Conservation (phyloP, 1,140 invertebrate species). For the Solenopsis fugax region DNA sequence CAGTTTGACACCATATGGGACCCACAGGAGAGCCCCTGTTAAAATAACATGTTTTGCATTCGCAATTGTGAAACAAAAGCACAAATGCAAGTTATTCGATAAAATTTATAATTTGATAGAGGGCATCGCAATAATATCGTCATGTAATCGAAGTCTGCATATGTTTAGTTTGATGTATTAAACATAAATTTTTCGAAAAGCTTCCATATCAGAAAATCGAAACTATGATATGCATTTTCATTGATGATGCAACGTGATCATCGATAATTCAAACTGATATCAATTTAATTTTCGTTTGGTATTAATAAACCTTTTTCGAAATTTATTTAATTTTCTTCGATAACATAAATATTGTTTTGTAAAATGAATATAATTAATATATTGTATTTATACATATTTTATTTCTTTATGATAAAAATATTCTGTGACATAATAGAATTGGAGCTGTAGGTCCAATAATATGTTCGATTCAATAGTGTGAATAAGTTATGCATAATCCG, state of each 20-base stretch:
- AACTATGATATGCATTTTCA: not conserved
- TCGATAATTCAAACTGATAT: not conserved
- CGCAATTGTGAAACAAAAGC: conserved; percentile 14
- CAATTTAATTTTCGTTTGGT: not conserved
- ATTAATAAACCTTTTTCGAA: not conserved
- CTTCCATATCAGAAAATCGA: not conserved
- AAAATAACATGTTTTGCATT: conserved; percentile 9
- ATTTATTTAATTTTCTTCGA: not conserved
- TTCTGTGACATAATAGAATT: not conserved
- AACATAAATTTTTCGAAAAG: not conserved
- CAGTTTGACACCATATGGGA: conserved; percentile 18
- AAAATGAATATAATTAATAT: too few relatives aligned
- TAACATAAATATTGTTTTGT: conserved; percentile 5
- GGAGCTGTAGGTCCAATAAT: not conserved
- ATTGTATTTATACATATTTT: not conserved
- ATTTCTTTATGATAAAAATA: not conserved
- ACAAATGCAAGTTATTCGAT: not conserved
- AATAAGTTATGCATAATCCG: not conserved
- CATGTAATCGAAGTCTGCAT: too few relatives aligned
- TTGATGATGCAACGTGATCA: not conserved
- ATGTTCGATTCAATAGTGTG: not conserved
- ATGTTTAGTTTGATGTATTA: not conserved
- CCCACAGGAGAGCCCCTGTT: not conserved
- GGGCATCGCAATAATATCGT: conserved; percentile 5
- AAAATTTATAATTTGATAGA: conserved; percentile 20